phyloP scores from a whole-genome alignment of 2,888 invertebrate species.

The Seira sanloemensis region DNA sequence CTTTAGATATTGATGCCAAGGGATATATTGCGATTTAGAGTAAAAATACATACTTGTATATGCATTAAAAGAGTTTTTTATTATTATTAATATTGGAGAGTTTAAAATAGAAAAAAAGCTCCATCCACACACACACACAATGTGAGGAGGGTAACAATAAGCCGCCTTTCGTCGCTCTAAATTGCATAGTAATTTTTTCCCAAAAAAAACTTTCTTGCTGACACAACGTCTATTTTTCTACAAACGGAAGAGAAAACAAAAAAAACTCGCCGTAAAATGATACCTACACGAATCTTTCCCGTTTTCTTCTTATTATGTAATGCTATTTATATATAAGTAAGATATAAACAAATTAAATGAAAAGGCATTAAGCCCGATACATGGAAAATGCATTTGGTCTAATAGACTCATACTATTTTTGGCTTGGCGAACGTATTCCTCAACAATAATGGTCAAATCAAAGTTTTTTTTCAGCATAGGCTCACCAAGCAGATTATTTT shows the following conservation, averaged over 20 bases:
- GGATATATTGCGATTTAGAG: constrained; percentile 58
- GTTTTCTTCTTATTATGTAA: too few relatives aligned
- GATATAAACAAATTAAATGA: too few relatives aligned
- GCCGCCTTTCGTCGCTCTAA: constrained; percentile 43
- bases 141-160: constrained; percentile 24
- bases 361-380: too few relatives aligned
- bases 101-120: neutral
- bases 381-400: constrained; percentile 48
- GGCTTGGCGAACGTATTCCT: too few relatives aligned
- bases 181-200: constrained; percentile 29
- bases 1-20: constrained; percentile 65
- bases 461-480: too few relatives aligned
- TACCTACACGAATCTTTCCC: too few relatives aligned
- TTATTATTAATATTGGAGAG: constrained; percentile 19
- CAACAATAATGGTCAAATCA: too few relatives aligned
- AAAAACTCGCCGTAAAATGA: too few relatives aligned
- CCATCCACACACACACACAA: neutral
- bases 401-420: constrained; percentile 30
- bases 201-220: constrained; percentile 26
- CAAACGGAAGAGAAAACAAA: neutral
- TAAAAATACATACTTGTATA: constrained; percentile 19
- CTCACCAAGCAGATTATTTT: too few relatives aligned
- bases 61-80: constrained; percentile 8
- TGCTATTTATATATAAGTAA: too few relatives aligned
- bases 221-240: too few relatives aligned